phyloP scores from a whole-genome alignment of 2,113 vertebrate species.

The Seriola rivoliana region DNA sequence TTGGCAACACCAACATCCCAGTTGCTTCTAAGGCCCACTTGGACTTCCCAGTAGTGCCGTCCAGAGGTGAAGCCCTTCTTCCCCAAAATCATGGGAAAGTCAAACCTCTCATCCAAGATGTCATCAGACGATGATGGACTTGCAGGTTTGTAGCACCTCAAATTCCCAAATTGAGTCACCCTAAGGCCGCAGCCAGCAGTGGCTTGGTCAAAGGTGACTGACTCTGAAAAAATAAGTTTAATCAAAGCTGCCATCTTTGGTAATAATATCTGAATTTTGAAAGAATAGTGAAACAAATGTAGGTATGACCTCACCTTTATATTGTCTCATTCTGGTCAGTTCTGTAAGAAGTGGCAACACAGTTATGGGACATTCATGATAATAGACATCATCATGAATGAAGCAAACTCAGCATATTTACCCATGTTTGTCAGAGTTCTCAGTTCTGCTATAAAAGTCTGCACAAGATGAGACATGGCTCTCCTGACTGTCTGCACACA shows the following conservation, averaged over 20 bases:
- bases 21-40: constrained; percentile 58
- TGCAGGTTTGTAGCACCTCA: constrained; percentile 28
- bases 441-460: constrained; percentile 36
- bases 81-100: constrained; percentile 74
- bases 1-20: constrained; percentile 85
- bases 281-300: not conserved
- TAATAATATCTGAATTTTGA: no score
- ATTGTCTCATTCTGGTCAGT: constrained; percentile 62
- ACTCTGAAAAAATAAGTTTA: constrained; percentile 32
- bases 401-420: not conserved
- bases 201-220: constrained; percentile 41
- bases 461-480: constrained; percentile 58
- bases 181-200: constrained; percentile 55
- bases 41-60: constrained; percentile 78
- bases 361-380: not conserved
- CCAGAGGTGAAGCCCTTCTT: constrained; percentile 72
- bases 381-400: not conserved
- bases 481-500: constrained; percentile 71
- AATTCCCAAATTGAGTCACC: constrained; percentile 14
- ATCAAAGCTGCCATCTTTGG: not conserved
- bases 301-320: constrained; percentile 63
- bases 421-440: constrained; percentile 46
- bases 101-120: not conserved
- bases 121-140: not conserved
- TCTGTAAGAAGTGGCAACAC: constrained; percentile 45